phyloP scores from a whole-genome alignment of 2,888 invertebrate genomes.

The Calliphora vomitoria region DNA sequence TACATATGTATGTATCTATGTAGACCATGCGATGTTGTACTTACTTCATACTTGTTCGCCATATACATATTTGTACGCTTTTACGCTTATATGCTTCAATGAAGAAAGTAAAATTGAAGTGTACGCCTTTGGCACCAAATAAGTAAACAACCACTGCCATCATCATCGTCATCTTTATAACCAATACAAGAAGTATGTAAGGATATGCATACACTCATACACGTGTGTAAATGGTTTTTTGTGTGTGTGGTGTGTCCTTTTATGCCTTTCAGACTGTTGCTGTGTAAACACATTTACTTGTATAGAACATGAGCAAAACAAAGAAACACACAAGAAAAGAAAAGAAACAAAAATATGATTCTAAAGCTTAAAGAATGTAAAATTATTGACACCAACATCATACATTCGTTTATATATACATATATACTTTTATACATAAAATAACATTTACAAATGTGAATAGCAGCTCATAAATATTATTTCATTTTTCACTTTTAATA shows the following conservation, averaged over 20 bases:
- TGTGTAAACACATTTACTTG: slow-evolving; percentile 64
- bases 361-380: slow-evolving; percentile 65
- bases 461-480: slow-evolving; percentile 73
- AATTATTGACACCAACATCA: slow-evolving; percentile 72
- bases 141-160: slow-evolving; percentile 67
- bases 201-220: background rate
- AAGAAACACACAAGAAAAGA: slow-evolving; percentile 11
- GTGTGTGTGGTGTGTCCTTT: slow-evolving; percentile 54
- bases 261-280: slow-evolving; percentile 65
- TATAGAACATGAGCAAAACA: slow-evolving; percentile 39
- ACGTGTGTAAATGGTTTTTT: background rate
- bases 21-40: background rate
- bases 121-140: slow-evolving; percentile 69
- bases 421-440: slow-evolving; percentile 36
- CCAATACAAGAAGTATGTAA: slow-evolving; percentile 45
- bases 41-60: slow-evolving; percentile 2
- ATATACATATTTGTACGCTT: slow-evolving; percentile 41
- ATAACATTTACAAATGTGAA: slow-evolving; percentile 69
- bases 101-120: slow-evolving; percentile 71
- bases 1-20: background rate
- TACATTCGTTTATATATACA: slow-evolving; percentile 35
- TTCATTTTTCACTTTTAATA: slow-evolving; percentile 46
- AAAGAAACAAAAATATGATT: slow-evolving; percentile 10
- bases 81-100: slow-evolving; percentile 65
- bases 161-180: slow-evolving; percentile 35